Evolutionary conservation across 2,888 invertebrate species (phyloP).

Genomic region (Acleris holmiana): DNA sequence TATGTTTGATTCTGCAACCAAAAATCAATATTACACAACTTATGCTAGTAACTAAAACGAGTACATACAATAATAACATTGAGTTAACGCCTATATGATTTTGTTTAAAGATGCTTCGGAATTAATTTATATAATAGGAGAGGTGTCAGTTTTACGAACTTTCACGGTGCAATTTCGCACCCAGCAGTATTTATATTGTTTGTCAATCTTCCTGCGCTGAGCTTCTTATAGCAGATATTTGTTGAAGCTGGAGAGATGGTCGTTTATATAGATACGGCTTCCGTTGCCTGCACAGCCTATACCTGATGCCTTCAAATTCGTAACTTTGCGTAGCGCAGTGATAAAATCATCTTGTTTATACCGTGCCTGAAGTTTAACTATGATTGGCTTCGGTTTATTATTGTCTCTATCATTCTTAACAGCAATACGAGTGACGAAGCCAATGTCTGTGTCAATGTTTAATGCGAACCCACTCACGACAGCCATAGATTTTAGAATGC

Average conservation of each 20-base stretch:
- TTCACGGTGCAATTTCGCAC: slow-evolving; percentile 4
- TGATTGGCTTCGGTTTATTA: slow-evolving; percentile 8
- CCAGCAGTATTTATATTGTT: slow-evolving; percentile 5
- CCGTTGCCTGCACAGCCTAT: background rate
- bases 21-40: background rate
- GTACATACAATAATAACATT: background rate
- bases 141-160: background rate
- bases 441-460: background rate
- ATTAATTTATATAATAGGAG: slow-evolving; percentile 1
- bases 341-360: slow-evolving; percentile 11
- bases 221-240: background rate
- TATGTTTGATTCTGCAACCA: too few species aligned
- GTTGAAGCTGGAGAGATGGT: background rate
- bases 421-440: slow-evolving; percentile 1
- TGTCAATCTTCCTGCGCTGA: background rate
- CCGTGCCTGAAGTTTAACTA: slow-evolving; percentile 8
- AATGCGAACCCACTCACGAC: too few species aligned
- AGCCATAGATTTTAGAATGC: too few species aligned
- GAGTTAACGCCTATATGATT: background rate
- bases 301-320: background rate
- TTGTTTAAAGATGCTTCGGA: slow-evolving; percentile 7
- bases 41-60: background rate
- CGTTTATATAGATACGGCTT: background rate
- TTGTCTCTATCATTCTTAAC: background rate
- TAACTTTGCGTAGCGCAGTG: background rate